Percentiles rank a stretch among this genome's conserved stretches.
These are phyloP conservation scores for Corythoichthys haematopterus DNA, from an alignment of 2,113 vertebrate genomes.

Conservation along the genomic window DNA sequence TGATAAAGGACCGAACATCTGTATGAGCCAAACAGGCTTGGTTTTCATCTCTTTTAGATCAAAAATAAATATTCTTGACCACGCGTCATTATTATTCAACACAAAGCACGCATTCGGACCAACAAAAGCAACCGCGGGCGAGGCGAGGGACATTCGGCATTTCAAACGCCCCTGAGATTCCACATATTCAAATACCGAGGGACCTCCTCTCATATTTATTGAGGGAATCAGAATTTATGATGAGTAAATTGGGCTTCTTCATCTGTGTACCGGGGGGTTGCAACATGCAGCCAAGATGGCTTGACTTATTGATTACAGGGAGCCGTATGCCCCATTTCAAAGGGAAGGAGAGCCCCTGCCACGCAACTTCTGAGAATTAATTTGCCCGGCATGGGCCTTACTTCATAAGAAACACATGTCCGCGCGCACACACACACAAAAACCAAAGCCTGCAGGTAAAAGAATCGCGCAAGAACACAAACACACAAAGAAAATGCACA, in stretches of 20 bases:
- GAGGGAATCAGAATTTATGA: constrained; percentile 76
- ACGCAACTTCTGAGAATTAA: constrained; percentile 80
- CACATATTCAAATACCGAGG: constrained; percentile 67
- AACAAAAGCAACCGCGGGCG: constrained; percentile 49
- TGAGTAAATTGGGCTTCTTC: constrained; percentile 74
- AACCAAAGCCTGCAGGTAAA: constrained; percentile 66
- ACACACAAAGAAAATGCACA: constrained; percentile 29
- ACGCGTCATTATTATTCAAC: constrained; percentile 51
- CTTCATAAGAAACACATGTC: constrained; percentile 81
- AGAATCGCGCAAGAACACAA: constrained; percentile 33
- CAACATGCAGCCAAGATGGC: constrained; percentile 73
- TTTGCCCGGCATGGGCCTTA: constrained; percentile 74
- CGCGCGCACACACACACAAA: constrained; percentile 52
- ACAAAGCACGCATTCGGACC: constrained; percentile 57
- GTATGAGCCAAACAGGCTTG: constrained; percentile 9
- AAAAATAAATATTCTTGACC: constrained; percentile 56
- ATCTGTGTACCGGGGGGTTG: constrained; percentile 74
- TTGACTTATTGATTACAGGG: constrained; percentile 81
- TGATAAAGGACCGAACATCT: constrained; percentile 15
- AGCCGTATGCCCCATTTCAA: constrained; percentile 78
- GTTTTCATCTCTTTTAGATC: constrained; percentile 36
- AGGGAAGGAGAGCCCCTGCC: constrained; percentile 75
- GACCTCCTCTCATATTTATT: constrained; percentile 70
- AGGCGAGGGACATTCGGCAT: constrained; percentile 47
- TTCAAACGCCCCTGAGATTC: constrained; percentile 68